Base-by-base conservation (phyloP, 2,113 vertebrate genomes). In the Dipodomys spectabilis region DNA sequence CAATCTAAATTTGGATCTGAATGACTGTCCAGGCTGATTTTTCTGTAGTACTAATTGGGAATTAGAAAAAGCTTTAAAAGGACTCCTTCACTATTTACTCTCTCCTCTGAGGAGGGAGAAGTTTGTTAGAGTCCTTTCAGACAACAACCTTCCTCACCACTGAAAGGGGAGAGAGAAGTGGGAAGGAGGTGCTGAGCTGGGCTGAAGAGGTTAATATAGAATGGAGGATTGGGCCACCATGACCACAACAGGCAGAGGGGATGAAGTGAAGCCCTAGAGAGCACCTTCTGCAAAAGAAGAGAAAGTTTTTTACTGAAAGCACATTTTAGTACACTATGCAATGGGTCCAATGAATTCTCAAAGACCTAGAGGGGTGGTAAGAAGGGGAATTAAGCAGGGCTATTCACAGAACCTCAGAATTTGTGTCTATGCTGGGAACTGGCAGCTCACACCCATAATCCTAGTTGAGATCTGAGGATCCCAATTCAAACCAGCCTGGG, bases 1-100 rank as follows among this genome's bases (percentile, higher is more conserved):
- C 53, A n/a, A 62, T 30, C n/a, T 97, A 87, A 74, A 67, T 82
- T 84, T 86, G 62, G 73, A 78, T 20, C 28, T 65, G 57, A 69
- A 80, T 93, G 73, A 64, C 18, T 65, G 1, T 84, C 27, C 30
- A 28, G 25, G 32, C 2, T 81, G 45, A 39, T 35, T 91, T 95
- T 84, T 78, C 73, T 87, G 62, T 20, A 20, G 62, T 82, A n/a
- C 12, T 68, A 25, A n/a, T 64, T 62, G 15, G 8, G 30, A 92
- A 49, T 49, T 49, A 20, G 75, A 83, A 80, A 45, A 75, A 71
- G 30, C 71, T 74, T 23, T 23, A 75, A 23, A 16, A 92, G 44
- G 4, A 9, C n/a, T 69, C 6, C 68, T 95, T 94, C 8, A 35
- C 62, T 68, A 15, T 22, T 75, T 22, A 81, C 22, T 68, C 11